Base-by-base conservation (phyloP, 2,797 vertebrate genomes). In the Crocodylus rhombifer region DNA sequence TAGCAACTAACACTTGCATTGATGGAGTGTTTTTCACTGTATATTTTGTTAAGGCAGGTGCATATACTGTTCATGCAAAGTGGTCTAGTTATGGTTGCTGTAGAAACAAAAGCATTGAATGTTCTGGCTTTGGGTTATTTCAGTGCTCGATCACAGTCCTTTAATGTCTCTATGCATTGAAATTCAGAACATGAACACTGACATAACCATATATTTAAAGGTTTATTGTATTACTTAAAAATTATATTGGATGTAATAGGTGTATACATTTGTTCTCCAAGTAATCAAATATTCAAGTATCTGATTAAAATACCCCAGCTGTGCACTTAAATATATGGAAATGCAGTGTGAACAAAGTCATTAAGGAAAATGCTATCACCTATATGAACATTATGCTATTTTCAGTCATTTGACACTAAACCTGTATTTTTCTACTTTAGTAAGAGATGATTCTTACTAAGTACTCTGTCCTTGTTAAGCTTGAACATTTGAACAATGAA, bases 41-140 rank as follows among this genome's bases (percentile, higher is more conserved):
- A 0, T 56, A 74, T 71, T 78, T 60, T 17, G 56, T 76, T 65
- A 55, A 8, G 58, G 58, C 0, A 0, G 69, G 62, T 33, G 71
- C 73, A 26, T 60, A 60, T n/a, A 76, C 25, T 51, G 87, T 56
- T 57, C 26, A 10, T 51, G 60, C n/a, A 1, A 62, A 67, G 89
- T 82, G 84, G 58, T 88, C 17, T 71, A 60, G 89, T 93, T 91
- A 85, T 90, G 57, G 95, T 96, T 94, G 88, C 93, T 92, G 86
- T 95, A 91, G 94, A 86, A 96, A 93, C 93, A 77, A 58, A 6
- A 5, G 82, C 78, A 2, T 6, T 77, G 77, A 60, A 77, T 91
- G 87, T 84, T 73, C 86, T 81, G 88, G 62, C 91, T 10, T 14
- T 25, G 77, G 86, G 91, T 55, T 26, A 57, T 61, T 88, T 84